Evolutionary conservation across 2,113 vertebrate genomes (phyloP).

Genomic region (Trematocara variabile): DNA sequence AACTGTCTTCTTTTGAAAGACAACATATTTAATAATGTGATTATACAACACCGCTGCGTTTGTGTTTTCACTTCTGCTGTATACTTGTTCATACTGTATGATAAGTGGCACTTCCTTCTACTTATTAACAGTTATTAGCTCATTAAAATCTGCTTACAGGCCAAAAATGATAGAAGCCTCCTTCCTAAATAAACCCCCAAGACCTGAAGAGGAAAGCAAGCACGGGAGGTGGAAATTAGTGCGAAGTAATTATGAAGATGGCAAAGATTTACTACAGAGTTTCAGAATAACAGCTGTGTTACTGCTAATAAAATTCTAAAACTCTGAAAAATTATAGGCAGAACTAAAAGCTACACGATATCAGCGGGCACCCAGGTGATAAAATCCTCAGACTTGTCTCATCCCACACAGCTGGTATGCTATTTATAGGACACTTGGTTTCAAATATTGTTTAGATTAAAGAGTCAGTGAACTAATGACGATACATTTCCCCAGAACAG

Average conservation of each 20-base stretch:
- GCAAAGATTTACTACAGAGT: not conserved
- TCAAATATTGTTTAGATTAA: constrained; percentile 11
- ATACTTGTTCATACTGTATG: not conserved
- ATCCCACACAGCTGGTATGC: not conserved
- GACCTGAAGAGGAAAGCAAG: not conserved
- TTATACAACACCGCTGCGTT: constrained; percentile 24
- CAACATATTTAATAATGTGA: not conserved
- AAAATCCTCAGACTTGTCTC: not conserved
- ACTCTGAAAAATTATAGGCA: not conserved
- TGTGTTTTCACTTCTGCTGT: not conserved
- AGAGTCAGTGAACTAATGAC: not conserved
- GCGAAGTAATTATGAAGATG: constrained; percentile 10
- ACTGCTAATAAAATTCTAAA: not conserved
- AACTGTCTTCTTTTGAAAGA: not conserved
- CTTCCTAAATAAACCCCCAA: not conserved
- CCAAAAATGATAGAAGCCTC: constrained; percentile 5
- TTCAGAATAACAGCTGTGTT: not conserved
- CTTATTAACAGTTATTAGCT: constrained; percentile 18
- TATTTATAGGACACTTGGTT: not conserved
- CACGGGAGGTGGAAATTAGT: not conserved
- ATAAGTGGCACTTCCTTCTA: not conserved
- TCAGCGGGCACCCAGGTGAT: not conserved
- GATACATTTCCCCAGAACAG: not conserved
- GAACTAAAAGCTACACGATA: not conserved
- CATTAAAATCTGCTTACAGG: constrained; percentile 36